Evolutionary conservation across 2,888 invertebrate genomes (phyloP).

Genomic region (Leptopilina myrica): DNA sequence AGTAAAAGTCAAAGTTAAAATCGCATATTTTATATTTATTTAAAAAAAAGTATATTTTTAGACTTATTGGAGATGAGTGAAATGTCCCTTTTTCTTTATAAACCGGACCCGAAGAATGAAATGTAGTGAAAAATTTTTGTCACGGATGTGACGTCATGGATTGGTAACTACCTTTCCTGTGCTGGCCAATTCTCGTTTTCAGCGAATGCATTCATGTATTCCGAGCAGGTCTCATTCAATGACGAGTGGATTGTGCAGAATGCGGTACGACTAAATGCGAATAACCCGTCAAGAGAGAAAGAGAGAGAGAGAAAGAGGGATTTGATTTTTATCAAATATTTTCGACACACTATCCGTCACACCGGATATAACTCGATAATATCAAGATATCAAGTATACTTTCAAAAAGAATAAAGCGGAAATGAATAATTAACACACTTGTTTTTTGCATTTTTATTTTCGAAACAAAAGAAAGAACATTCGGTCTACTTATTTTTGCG

Average conservation of each 20-base stretch:
- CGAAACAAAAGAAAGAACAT: too few species aligned
- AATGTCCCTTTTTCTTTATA: too few species aligned
- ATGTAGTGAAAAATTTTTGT: slow-evolving; percentile 61
- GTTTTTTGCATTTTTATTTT: too few species aligned
- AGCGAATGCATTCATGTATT: slow-evolving; percentile 54
- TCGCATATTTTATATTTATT: too few species aligned
- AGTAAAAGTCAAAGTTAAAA: too few species aligned
- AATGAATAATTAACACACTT: too few species aligned
- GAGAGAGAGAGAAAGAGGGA: too few species aligned
- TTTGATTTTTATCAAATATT: slow-evolving; percentile 7
- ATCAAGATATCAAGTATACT: not conserved
- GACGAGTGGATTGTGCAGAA: slow-evolving; percentile 42
- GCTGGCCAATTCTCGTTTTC: slow-evolving; percentile 40
- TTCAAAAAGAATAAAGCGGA: too few species aligned
- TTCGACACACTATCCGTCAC: not conserved
- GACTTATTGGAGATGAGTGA: too few species aligned
- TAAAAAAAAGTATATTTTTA: too few species aligned
- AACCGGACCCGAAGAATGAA: slow-evolving; percentile 16
- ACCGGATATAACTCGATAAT: not conserved
- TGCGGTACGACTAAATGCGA: slow-evolving; percentile 18
- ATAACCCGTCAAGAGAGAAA: not conserved
- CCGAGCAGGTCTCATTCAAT: slow-evolving; percentile 47
- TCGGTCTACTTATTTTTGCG: too few species aligned
- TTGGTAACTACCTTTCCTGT: slow-evolving; percentile 63
- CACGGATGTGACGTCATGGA: slow-evolving; percentile 68